Base-by-base conservation (phyloP, 2,797 vertebrate genomes). In the Vultur gryphus region DNA sequence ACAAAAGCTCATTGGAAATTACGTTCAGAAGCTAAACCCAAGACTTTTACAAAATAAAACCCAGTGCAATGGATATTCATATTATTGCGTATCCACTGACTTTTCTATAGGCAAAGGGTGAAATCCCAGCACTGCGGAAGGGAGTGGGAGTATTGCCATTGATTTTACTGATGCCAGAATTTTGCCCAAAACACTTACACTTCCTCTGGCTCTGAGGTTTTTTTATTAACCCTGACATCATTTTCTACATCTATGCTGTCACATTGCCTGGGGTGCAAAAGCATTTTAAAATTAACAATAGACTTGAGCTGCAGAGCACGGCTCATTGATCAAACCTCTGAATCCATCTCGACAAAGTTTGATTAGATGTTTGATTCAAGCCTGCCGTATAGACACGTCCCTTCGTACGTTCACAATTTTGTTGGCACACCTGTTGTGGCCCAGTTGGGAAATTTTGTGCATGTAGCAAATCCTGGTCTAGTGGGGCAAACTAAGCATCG, bases 401-500 rank as follows among this genome's bases (percentile, higher is more conserved):
- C 73, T 69, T 25, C 14, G 61, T 54, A 43, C 3, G 1, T 25
- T 58, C 72, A 31, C 62, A 16, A 2, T 69, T 77, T 83, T 79
- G 51, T 65, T 95, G 84, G 57, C 87, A 78, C 92, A 95, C 95
- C 92, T 96, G 82, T 96, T 93, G 89, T 69, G 79, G 66, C 33
- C 79, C 1, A 3, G 39, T 67, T 83, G 33, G 62, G 90, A 84
- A 79, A 79, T 92, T 61, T 12, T 82, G 58, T 84, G 51, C 72
- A 31, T 46, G 84, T 84, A 84, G 71, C 83, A 97, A 96, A 91
- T 93, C 93, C 80, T 13, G 2, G 28, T 46, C 84, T 70, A 64
- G 59, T 6, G 54, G 64, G 95, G 85, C 82, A 87, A 88, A 39
- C 13, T 4, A 48, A 83, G 52, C 43, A 67, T 49, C 13, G 52